Conservation (phyloP, 2,888 invertebrate genomes). For the Crioceris asparagi region DNA sequence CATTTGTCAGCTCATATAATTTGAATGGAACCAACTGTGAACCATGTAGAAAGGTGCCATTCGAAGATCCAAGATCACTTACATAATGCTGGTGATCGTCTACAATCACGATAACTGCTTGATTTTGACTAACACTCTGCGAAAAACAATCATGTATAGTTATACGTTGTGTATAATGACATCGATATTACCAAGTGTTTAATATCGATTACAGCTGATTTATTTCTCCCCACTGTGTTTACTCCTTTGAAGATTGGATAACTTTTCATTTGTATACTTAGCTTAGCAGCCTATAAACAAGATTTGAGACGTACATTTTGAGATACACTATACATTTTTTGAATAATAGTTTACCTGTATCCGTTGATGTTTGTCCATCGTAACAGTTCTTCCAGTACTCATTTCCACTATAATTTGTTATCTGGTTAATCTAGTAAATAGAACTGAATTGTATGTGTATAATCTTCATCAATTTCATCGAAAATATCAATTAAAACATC, state of each 20-base stretch:
- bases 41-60: constrained; percentile 28
- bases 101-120: constrained; percentile 31
- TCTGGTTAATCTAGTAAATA: too few species aligned
- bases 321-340: too few species aligned
- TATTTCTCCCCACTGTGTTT: constrained; percentile 33
- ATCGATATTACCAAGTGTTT: constrained; percentile 28
- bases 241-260: constrained; percentile 25
- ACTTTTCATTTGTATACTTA: constrained; percentile 12
- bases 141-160: constrained; percentile 9
- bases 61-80: constrained; percentile 33
- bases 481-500: too few species aligned
- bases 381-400: too few species aligned
- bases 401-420: too few species aligned
- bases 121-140: constrained; percentile 33
- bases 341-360: too few species aligned
- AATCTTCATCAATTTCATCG: too few species aligned
- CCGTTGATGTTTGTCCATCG: too few species aligned
- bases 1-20: constrained; percentile 26
- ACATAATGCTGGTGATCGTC: constrained; percentile 28
- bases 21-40: constrained; percentile 25
- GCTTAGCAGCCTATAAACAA: constrained; percentile 18
- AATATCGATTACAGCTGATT: constrained; percentile 28
- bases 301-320: too few species aligned
- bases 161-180: not conserved
- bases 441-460: too few species aligned